Evolutionary conservation across 2,113 vertebrate species (phyloP).

Genomic region (Ellobius talpinus): DNA sequence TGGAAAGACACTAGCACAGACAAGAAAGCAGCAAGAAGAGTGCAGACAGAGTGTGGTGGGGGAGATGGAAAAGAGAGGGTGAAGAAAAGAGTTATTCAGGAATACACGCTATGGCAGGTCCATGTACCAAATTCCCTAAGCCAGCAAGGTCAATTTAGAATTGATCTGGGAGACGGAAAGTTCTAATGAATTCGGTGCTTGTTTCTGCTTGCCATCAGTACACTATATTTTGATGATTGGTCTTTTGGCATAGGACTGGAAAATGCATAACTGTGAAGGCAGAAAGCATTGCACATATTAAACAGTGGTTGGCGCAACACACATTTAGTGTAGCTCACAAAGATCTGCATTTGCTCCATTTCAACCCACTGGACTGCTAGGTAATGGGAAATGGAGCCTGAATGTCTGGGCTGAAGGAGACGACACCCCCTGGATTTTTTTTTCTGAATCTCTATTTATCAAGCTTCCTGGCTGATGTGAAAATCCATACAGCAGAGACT

Average conservation of each 20-base stretch:
- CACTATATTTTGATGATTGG: constrained; percentile 78
- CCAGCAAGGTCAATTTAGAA: constrained; percentile 82
- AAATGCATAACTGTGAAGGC: constrained; percentile 74
- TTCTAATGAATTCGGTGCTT: constrained; percentile 75
- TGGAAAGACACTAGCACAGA: neutral
- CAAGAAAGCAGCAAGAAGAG: constrained; percentile 32
- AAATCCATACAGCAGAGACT: constrained; percentile 75
- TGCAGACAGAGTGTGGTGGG: neutral
- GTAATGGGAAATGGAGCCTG: constrained; percentile 71
- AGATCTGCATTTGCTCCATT: constrained; percentile 76
- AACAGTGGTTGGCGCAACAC: constrained; percentile 70
- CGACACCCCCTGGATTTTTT: constrained; percentile 47
- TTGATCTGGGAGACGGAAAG: constrained; percentile 73
- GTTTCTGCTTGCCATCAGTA: constrained; percentile 54
- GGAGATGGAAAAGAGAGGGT: constrained; percentile 17
- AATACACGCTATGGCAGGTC: constrained; percentile 71
- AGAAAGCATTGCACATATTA: constrained; percentile 77
- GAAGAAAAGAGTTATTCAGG: constrained; percentile 62
- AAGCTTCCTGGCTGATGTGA: constrained; percentile 73
- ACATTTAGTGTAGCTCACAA: constrained; percentile 61
- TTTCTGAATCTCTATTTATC: constrained; percentile 76
- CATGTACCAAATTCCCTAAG: constrained; percentile 76
- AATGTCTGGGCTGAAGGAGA: constrained; percentile 62
- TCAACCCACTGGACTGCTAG: constrained; percentile 72
- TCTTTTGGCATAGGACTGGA: constrained; percentile 79